phyloP scores from a whole-genome alignment of 2,888 invertebrate species.

The Drosophila prolongata region DNA sequence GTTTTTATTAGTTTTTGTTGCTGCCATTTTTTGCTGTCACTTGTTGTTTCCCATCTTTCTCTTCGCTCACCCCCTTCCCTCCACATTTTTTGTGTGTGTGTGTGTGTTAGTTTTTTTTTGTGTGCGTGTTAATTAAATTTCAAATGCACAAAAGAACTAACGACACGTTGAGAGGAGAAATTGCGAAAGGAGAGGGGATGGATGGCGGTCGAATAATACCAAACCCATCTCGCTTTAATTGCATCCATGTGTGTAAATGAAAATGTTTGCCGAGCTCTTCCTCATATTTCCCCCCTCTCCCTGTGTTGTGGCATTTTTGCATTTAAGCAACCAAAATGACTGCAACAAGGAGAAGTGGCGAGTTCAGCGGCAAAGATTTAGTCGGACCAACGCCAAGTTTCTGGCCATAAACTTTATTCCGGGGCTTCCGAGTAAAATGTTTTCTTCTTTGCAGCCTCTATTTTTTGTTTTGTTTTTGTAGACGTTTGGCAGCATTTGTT shows the following conservation, averaged over 20 bases:
- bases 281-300: slow-evolving; percentile 24
- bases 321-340: slow-evolving; percentile 26
- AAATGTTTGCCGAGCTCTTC: slow-evolving; percentile 52
- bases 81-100: slow-evolving; percentile 11
- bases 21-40: slow-evolving; percentile 42
- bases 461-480: slow-evolving; percentile 1
- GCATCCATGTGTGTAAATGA: slow-evolving; percentile 71
- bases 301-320: slow-evolving; percentile 42
- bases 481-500: slow-evolving; percentile 50
- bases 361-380: slow-evolving; percentile 52
- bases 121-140: slow-evolving; percentile 73
- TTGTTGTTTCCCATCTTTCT: slow-evolving; percentile 44
- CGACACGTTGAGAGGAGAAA: slow-evolving; percentile 45
- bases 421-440: slow-evolving; percentile 40
- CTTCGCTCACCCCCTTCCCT: not conserved
- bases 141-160: slow-evolving; percentile 70
- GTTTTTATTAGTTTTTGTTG: slow-evolving; percentile 74
- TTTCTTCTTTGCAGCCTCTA: slow-evolving; percentile 39
- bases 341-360: slow-evolving; percentile 25
- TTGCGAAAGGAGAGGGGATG: not conserved
- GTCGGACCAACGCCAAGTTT: slow-evolving; percentile 54
- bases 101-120: slow-evolving; percentile 12
- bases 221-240: slow-evolving; percentile 62
- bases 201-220: slow-evolving; percentile 30
- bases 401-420: slow-evolving; percentile 55